A percentile compares a stretch with the other conserved stretches of the same genome.
Conservation (phyloP, 1,140 invertebrate genomes). For the Callitettix versicolor region DNA sequence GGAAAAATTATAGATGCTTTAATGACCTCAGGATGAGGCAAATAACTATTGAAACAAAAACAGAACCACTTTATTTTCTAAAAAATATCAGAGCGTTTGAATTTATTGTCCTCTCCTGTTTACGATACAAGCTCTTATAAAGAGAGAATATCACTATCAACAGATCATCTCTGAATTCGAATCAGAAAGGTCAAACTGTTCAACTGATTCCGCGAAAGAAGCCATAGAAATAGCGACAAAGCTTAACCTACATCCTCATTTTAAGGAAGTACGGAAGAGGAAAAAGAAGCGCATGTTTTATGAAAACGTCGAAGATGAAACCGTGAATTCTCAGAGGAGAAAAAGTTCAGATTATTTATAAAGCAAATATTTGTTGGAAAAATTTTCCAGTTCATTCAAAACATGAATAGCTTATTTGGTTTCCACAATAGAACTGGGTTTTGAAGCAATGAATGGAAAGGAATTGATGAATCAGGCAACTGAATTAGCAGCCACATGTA, state of each 20-base stretch:
- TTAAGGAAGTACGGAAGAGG: not conserved
- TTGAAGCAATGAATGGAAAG: too few species aligned
- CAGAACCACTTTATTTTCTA: constrained; percentile 8
- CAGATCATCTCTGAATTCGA: constrained; percentile 13
- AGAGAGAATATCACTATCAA: constrained; percentile 14
- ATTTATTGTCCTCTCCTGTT: constrained; percentile 1
- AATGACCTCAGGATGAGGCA: constrained; percentile 12
- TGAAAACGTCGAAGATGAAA: not conserved
- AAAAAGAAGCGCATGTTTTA: not conserved
- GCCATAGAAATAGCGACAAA: not conserved
- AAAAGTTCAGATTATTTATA: too few species aligned
- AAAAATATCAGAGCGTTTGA: constrained; percentile 14
- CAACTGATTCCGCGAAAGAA: not conserved
- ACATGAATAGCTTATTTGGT: too few species aligned
- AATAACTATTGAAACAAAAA: constrained; percentile 16
- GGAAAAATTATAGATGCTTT: constrained; percentile 15
- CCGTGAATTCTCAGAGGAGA: not conserved
- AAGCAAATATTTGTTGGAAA: too few species aligned
- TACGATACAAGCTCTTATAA: constrained; percentile 16
- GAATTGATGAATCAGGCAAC: too few species aligned
- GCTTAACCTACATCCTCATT: not conserved
- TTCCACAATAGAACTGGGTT: too few species aligned
- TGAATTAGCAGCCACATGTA: too few species aligned
- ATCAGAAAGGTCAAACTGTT: constrained; percentile 10
- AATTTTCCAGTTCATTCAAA: too few species aligned